A percentile compares a stretch with the other conserved stretches of the same genome.
Evolutionary conservation across 2,113 vertebrate species (phyloP).

Genomic region (Ancistrus triradiatus): DNA sequence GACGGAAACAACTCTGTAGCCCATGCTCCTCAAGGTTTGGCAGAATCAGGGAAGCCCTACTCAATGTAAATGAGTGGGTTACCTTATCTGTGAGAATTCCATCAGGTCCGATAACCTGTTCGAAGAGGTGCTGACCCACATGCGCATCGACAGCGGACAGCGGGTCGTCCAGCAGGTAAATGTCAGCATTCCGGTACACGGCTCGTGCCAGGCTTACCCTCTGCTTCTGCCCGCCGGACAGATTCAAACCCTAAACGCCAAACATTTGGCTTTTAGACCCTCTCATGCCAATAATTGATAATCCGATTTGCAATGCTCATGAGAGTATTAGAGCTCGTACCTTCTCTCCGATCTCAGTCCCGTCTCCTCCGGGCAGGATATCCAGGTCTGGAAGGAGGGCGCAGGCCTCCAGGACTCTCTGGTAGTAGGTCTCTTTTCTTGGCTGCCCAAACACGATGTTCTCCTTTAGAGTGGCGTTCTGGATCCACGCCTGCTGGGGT

Average conservation of each 20-base stretch:
- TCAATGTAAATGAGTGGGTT: neutral
- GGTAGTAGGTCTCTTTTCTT: conserved; percentile 63
- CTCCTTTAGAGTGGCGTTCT: conserved; percentile 71
- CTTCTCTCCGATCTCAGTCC: conserved; percentile 75
- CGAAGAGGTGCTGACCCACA: conserved; percentile 68
- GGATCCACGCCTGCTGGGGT: conserved; percentile 77
- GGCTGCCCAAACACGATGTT: conserved; percentile 73
- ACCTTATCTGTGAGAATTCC: conserved; percentile 63
- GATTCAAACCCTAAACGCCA: conserved; percentile 58
- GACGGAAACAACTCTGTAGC: too few species aligned
- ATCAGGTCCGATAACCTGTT: conserved; percentile 59
- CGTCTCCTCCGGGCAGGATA: conserved; percentile 68
- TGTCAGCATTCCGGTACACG: conserved; percentile 57
- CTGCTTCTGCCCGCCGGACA: conserved; percentile 69
- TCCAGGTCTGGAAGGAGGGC: conserved; percentile 73
- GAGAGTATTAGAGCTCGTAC: too few species aligned
- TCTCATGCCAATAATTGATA: too few species aligned
- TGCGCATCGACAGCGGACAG: conserved; percentile 68
- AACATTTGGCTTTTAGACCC: neutral
- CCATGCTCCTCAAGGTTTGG: too few species aligned
- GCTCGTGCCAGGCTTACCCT: conserved; percentile 65
- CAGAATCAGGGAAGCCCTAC: neutral
- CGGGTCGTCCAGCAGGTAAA: conserved; percentile 68
- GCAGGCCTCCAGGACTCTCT: conserved; percentile 70
- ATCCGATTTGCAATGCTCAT: too few species aligned